These are phyloP conservation scores for Deilephila porcellus DNA, from an alignment of 2,888 invertebrate species.

Conservation along the genomic window DNA sequence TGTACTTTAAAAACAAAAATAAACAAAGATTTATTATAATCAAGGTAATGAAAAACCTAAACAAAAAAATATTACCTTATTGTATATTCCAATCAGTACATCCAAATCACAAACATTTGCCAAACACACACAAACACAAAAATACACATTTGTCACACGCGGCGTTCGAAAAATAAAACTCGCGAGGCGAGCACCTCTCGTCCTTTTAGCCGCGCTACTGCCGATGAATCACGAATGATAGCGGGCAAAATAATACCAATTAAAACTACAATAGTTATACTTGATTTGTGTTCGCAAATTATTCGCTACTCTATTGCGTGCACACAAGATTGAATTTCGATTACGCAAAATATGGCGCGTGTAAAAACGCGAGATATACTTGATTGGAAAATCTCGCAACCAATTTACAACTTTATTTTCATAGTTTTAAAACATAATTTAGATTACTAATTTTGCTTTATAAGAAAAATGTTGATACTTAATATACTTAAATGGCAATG, in stretches of 20 bases:
- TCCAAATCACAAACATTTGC: constrained; percentile 21
- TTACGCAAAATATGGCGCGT: neutral
- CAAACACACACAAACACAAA: constrained; percentile 23
- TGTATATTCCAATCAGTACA: constrained; percentile 1
- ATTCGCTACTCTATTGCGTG: constrained; percentile 54
- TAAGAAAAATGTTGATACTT: neutral
- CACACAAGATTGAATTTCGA: constrained; percentile 4
- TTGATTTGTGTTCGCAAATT: constrained; percentile 48
- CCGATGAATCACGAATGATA: constrained; percentile 72
- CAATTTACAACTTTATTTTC: constrained; percentile 15
- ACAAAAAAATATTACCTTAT: neutral
- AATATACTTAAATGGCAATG: too few relatives aligned
- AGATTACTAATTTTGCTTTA: neutral
- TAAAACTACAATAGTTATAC: constrained; percentile 54
- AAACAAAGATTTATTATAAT: too few relatives aligned
- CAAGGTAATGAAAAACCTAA: too few relatives aligned
- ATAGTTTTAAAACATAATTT: neutral
- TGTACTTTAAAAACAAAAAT: too few relatives aligned
- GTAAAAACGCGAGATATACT: constrained; percentile 8
- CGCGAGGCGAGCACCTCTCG: constrained; percentile 61
- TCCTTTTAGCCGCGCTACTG: constrained; percentile 68
- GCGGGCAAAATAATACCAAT: constrained; percentile 80
- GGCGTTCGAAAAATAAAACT: constrained; percentile 56
- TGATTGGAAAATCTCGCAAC: neutral
- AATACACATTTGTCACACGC: constrained; percentile 53